Conservation (phyloP, 2,113 vertebrate species). For the Spea bombifrons region DNA sequence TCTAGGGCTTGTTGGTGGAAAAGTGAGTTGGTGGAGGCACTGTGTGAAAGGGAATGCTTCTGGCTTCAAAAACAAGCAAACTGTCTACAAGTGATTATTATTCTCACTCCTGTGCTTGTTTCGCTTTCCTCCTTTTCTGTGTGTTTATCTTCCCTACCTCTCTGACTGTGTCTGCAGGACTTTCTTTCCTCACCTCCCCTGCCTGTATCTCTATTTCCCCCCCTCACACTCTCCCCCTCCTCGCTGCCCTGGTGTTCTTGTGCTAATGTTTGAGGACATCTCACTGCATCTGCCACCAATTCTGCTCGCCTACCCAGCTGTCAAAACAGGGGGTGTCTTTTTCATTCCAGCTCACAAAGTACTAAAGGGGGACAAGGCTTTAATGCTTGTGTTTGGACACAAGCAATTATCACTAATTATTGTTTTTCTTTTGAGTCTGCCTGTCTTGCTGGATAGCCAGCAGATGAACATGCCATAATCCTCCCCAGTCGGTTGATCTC, state of each 20-base stretch:
- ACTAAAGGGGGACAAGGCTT: conserved; percentile 86
- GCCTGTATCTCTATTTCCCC: neutral
- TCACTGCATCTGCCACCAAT: conserved; percentile 90
- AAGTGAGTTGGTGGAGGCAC: neutral
- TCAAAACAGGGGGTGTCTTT: conserved; percentile 99
- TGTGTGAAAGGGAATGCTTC: neutral
- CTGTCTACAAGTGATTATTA: neutral
- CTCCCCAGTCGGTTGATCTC: conserved; percentile 85
- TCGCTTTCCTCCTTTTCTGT: conserved; percentile 19
- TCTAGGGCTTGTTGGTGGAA: neutral
- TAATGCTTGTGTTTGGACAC: conserved; percentile 99
- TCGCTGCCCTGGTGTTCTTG: conserved; percentile 39
- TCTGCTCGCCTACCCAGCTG: conserved; percentile 96
- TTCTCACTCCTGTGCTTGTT: neutral
- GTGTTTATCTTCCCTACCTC: conserved; percentile 31
- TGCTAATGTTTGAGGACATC: conserved; percentile 76
- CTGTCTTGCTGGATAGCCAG: conserved; percentile 92
- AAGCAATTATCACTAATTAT: conserved; percentile 99
- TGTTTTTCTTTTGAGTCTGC: conserved; percentile 99
- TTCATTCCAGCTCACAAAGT: conserved; percentile 95
- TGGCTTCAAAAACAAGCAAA: neutral
- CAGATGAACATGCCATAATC: conserved; percentile 94
- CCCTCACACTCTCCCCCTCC: conserved; percentile 36
- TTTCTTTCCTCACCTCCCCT: conserved; percentile 8
- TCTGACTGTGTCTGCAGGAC: conserved; percentile 8